phyloP scores from a whole-genome alignment of 2,888 invertebrate species.

The Asteroscopus sphinx region DNA sequence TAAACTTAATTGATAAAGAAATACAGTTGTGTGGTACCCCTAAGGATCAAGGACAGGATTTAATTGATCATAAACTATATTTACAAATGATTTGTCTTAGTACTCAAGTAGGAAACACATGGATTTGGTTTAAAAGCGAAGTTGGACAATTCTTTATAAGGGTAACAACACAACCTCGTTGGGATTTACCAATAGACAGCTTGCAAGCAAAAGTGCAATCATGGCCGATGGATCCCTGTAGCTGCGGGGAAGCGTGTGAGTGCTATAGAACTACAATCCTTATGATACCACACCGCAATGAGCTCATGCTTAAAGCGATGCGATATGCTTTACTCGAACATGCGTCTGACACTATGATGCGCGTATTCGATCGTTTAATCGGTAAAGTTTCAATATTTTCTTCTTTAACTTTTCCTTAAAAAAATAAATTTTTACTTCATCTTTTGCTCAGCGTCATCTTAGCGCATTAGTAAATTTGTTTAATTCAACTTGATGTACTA shows the following conservation, averaged over 20 bases:
- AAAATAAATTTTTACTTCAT: no score
- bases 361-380: slow-evolving; percentile 78
- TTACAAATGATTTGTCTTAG: slow-evolving; percentile 81
- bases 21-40: slow-evolving; percentile 71
- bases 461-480: no score
- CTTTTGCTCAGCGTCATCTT: no score
- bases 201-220: slow-evolving; percentile 71
- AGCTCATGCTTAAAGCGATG: slow-evolving; percentile 79
- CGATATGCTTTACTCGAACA: slow-evolving; percentile 79
- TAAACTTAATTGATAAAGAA: slow-evolving; percentile 79
- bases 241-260: slow-evolving; percentile 82
- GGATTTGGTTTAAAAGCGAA: slow-evolving; percentile 83
- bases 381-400: no score
- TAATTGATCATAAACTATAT: slow-evolving; percentile 75
- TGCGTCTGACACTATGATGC: slow-evolving; percentile 79
- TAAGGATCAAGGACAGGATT: slow-evolving; percentile 72
- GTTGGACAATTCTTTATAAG: slow-evolving; percentile 82
- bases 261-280: slow-evolving; percentile 80
- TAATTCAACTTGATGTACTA: no score
- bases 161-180: slow-evolving; percentile 80
- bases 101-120: slow-evolving; percentile 75
- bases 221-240: slow-evolving; percentile 82
- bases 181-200: slow-evolving; percentile 80
- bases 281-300: slow-evolving; percentile 81
- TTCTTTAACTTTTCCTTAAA: no score